Base-by-base conservation (phyloP, 2,113 vertebrate genomes). In the Drymodes brunneopygia region DNA sequence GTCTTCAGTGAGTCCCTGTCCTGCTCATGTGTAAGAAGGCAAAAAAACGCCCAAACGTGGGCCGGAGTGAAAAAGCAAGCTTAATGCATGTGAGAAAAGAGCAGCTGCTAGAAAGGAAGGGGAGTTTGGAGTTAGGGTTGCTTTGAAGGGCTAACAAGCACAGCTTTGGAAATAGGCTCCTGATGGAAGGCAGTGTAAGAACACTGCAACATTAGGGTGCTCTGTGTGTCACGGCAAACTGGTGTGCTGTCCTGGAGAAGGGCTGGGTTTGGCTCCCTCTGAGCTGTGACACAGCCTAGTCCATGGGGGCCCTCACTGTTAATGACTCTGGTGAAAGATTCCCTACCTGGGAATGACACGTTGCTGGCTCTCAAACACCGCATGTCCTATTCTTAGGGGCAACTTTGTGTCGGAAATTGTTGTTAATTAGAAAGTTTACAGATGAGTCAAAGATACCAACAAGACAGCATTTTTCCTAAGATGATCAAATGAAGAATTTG, bases 271-370 rank as follows among this genome's bases (percentile, higher is more conserved):
- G 54, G 31, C 42, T 72, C 1, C 24, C 33, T 11, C 4, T 45
- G 44, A 58, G 15, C 28, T 10, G 3, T 3, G 4, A 7, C 48
- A 45, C 0, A 3, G 21, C 11, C 40, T 25, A 6, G 18, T 64
- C 51, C 11, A 3, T 22, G 2, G 20, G 16, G 12, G 20, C 53
- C 21, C 29, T 42, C 12, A 2, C 8, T 47, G 8, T 16, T 57
- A 14, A 22, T 35, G 58, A 2, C 48, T 50, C 18, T 29, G 10
- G 20, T 42, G 11, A 19, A 44, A 61, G 12, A 27, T 54, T 66
- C 7, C 17, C 4, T 42, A 0, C 35, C 29, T 56, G 36, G 33
- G 44, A 23, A 75, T 15, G 13, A 15, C 2, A 3, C 2, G 0
- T 36, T 12, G 1, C 15, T 33, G 25, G 8, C 56, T 45, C 51